These are phyloP conservation scores for Stegana nigrithorax DNA, from an alignment of 2,888 invertebrate genomes.

Conservation along the genomic window DNA sequence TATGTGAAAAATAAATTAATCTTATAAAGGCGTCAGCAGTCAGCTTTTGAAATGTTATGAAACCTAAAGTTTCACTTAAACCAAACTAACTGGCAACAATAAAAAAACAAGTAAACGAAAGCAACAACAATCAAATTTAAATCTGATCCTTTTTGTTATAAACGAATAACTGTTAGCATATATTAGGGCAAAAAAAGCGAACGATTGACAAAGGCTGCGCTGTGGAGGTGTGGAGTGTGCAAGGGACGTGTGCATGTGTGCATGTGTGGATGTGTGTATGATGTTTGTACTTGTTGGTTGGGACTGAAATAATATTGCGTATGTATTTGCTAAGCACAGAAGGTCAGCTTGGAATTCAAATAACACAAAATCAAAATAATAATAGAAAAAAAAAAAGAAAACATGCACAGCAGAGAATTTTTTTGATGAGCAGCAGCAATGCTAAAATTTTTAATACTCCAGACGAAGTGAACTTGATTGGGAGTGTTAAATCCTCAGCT, in stretches of 20 bases:
- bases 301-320: neutral
- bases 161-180: slow-evolving; percentile 7
- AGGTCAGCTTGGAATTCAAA: neutral
- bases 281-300: neutral
- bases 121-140: slow-evolving; percentile 64
- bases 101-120: slow-evolving; percentile 27
- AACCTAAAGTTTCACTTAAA: neutral
- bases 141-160: slow-evolving; percentile 59
- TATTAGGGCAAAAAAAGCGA: neutral
- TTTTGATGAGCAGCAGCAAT: too few species aligned
- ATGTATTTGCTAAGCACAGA: slow-evolving; percentile 1
- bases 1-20: too few species aligned
- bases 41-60: too few species aligned
- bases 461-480: too few species aligned
- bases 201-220: neutral
- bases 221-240: neutral
- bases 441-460: too few species aligned
- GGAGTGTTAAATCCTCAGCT: too few species aligned
- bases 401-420: neutral
- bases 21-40: too few species aligned
- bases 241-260: neutral
- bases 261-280: neutral
- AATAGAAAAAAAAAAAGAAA: neutral
- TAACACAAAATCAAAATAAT: neutral
- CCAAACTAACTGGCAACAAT: neutral